Evolutionary conservation across 2,797 vertebrate genomes (phyloP), one percentile per base, ranked within the genome.

Genomic region (Synaphobranchus kaupii): DNA sequence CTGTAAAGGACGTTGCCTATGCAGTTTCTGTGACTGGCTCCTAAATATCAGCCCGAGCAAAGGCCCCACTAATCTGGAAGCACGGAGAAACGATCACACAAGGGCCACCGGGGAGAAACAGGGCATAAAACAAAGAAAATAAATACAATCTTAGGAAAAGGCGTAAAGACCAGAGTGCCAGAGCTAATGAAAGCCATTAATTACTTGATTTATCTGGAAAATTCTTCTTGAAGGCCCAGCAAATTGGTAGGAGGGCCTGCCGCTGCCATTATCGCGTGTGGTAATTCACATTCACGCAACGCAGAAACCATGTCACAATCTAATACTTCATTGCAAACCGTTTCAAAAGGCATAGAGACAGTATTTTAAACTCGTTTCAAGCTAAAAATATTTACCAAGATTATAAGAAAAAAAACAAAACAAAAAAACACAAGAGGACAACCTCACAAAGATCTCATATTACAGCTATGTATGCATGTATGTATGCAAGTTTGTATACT

Each of bases 31-130:
- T 87, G 87, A 90, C 92, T 89, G 87, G 87, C 89, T 92, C 90
- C 86, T 83, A 71, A 92, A 91, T 1, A 87, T 89, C 5, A 89
- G 88, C 89, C 91, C 88, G 88, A 91, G 90, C 28, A 22, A 91
- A 89, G 82, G 56, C 63, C 80, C 80, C 2, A 80, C 94, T 94
- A 95, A 95, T 94, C 93, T 94, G 92, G 89, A 90, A 91, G 12
- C 81, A 89, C 90, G 91, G 92, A 91, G 90, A 91, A 93, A 90
- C 88, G 91, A 95, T 94, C 93, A 95, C 91, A 92, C 90, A 1
- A 90, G 90, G 93, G 92, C 92, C 92, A 92, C 92, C 90, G 89
- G 94, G 92, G 90, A n/a, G 92, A 89, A 91, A 91, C 92, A 89
- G 85, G 76, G 92, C 92, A 93, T 93, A 90, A 90, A 88, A 84